phyloP scores from a whole-genome alignment of 2,797 vertebrate genomes.

The Sebastes iracundus region DNA sequence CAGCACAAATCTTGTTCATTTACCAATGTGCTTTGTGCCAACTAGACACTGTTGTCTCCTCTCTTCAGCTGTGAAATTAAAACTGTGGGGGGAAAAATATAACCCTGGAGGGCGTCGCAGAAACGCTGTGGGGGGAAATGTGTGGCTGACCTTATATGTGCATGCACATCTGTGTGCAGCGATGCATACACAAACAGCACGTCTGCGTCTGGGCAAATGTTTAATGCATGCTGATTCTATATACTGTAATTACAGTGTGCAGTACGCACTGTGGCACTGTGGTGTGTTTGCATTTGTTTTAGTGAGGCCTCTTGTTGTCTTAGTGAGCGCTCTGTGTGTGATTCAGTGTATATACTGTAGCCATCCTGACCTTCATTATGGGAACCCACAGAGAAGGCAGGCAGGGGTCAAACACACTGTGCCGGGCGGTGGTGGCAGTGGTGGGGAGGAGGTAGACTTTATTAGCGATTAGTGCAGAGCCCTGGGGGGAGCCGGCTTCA shows the following conservation, averaged over 20 bases:
- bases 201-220: constrained; percentile 15
- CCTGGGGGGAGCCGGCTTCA: constrained; percentile 51
- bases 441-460: constrained; percentile 54
- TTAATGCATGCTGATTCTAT: constrained; percentile 8
- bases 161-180: constrained; percentile 14
- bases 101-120: background rate
- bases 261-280: background rate
- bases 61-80: constrained; percentile 63
- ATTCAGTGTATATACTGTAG: constrained; percentile 12
- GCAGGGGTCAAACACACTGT: constrained; percentile 62
- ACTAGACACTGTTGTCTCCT: constrained; percentile 49
- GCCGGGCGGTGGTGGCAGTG: constrained; percentile 1
- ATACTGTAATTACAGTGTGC: constrained; percentile 11
- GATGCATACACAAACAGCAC: constrained; percentile 16
- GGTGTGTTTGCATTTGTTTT: constrained; percentile 4
- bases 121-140: background rate
- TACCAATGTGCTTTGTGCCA: constrained; percentile 57
- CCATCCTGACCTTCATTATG: constrained; percentile 57
- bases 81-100: constrained; percentile 10
- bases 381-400: constrained; percentile 30
- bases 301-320: background rate
- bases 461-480: constrained; percentile 66
- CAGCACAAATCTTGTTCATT: constrained; percentile 63
- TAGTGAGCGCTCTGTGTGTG: background rate
- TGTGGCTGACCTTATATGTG: constrained; percentile 39